These are phyloP conservation scores for Indri indri DNA, from an alignment of 2,113 vertebrate genomes.

Conservation along the genomic window DNA sequence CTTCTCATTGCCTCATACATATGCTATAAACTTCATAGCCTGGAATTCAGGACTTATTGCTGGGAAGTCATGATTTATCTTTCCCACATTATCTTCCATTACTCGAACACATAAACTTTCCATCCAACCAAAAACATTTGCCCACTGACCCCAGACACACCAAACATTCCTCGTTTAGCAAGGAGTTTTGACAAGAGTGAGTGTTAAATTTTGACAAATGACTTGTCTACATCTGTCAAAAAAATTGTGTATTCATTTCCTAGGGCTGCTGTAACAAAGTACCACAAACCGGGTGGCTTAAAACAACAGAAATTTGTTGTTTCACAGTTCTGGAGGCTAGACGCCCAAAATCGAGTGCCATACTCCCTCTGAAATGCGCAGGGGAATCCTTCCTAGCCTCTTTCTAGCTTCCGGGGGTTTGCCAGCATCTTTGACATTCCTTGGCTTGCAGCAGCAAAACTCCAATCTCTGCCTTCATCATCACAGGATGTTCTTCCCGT, in stretches of 20 bases:
- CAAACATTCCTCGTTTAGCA: not conserved
- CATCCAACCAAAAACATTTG: not conserved
- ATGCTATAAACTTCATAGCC: not conserved
- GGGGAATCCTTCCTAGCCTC: not conserved
- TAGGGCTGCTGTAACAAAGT: not conserved
- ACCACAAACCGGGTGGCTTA: not conserved
- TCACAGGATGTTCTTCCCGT: not conserved
- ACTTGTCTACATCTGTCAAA: not conserved
- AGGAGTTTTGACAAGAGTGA: not conserved
- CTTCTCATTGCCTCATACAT: not conserved
- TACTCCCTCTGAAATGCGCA: not conserved
- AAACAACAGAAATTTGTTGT: not conserved
- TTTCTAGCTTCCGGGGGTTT: not conserved
- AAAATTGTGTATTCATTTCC: not conserved
- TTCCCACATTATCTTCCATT: not conserved
- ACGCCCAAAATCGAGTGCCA: not conserved
- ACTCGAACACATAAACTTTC: not conserved
- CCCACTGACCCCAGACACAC: not conserved
- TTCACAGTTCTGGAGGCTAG: not conserved
- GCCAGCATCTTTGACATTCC: too few relatives aligned
- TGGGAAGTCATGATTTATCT: not conserved
- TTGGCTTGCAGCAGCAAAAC: not conserved
- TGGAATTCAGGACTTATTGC: not conserved
- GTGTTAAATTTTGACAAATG: not conserved
- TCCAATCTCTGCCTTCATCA: not conserved